Evolutionary conservation across 2,888 invertebrate species (phyloP).

Genomic region (Dynastes maya): DNA sequence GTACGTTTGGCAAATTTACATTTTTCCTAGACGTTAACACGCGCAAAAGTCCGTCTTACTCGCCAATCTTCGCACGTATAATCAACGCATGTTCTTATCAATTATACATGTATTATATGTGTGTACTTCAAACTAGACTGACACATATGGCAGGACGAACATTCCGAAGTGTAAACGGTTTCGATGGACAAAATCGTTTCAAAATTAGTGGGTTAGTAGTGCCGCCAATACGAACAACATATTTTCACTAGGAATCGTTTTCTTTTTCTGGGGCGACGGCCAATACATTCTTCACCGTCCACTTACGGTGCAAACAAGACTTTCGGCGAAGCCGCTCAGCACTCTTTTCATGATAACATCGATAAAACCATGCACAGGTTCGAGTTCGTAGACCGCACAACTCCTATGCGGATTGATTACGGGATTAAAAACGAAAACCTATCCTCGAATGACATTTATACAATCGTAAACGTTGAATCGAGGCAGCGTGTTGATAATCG

Average conservation of each 20-base stretch:
- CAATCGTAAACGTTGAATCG: not conserved
- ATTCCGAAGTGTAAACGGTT: no score
- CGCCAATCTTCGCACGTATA: no score
- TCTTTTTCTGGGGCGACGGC: no score
- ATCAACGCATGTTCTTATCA: no score
- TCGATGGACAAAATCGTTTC: no score
- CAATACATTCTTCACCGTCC: not conserved
- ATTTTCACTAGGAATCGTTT: not conserved
- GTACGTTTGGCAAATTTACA: no score
- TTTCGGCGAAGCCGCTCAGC: conserved; percentile 74
- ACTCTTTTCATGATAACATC: conserved; percentile 71
- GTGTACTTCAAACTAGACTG: no score
- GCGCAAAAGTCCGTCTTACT: no score
- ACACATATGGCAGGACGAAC: no score
- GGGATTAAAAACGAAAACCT: not conserved
- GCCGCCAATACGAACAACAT: not conserved
- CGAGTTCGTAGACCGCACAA: not conserved
- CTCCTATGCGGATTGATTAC: not conserved
- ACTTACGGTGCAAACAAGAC: conserved; percentile 65
- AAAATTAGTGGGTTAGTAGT: no score
- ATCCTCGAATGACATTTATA: not conserved
- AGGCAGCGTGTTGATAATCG: not conserved
- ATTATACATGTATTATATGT: no score
- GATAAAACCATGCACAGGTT: not conserved
- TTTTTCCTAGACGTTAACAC: no score